These are phyloP conservation scores for Danio choprae DNA, from an alignment of 2,797 vertebrate species.

Conservation along the genomic window DNA sequence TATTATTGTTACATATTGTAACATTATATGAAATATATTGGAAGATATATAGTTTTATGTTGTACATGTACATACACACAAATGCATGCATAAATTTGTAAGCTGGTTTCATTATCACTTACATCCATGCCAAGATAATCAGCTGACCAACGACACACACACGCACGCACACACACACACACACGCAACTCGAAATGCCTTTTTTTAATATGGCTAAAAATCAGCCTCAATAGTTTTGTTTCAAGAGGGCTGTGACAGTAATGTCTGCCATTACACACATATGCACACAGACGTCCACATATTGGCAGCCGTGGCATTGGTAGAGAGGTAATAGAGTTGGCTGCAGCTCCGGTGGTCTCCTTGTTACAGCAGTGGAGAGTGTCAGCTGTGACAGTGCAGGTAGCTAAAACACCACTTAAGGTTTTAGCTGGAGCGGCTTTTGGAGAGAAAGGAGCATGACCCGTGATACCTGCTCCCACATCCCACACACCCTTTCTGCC, in stretches of 20 bases:
- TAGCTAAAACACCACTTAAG: slow-evolving; percentile 83
- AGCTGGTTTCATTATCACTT: background rate
- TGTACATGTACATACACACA: too few relatives aligned
- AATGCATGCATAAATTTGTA: too few relatives aligned
- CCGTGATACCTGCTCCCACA: slow-evolving; percentile 75
- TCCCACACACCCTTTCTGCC: slow-evolving; percentile 79
- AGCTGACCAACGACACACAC: background rate
- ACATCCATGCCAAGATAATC: background rate
- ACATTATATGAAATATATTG: too few relatives aligned
- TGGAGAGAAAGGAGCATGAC: slow-evolving; percentile 80
- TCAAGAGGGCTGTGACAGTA: slow-evolving; percentile 40
- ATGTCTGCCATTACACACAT: slow-evolving; percentile 44
- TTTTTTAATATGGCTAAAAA: slow-evolving; percentile 4
- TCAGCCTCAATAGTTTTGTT: background rate
- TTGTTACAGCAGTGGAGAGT: slow-evolving; percentile 79
- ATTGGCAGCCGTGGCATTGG: slow-evolving; percentile 71
- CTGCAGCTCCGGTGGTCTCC: slow-evolving; percentile 79
- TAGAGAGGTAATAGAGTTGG: slow-evolving; percentile 77
- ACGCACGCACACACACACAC: rapidly evolving
- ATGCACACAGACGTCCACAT: slow-evolving; percentile 36
- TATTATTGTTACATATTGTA: too few relatives aligned
- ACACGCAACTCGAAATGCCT: background rate
- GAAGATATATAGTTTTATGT: too few relatives aligned
- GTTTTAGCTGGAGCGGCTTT: slow-evolving; percentile 82
- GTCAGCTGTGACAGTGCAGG: slow-evolving; percentile 81